Percentiles rank a stretch among this genome's conserved stretches.
Conservation (phyloP, 2,888 invertebrate genomes). For the Carterocephalus palaemon region DNA sequence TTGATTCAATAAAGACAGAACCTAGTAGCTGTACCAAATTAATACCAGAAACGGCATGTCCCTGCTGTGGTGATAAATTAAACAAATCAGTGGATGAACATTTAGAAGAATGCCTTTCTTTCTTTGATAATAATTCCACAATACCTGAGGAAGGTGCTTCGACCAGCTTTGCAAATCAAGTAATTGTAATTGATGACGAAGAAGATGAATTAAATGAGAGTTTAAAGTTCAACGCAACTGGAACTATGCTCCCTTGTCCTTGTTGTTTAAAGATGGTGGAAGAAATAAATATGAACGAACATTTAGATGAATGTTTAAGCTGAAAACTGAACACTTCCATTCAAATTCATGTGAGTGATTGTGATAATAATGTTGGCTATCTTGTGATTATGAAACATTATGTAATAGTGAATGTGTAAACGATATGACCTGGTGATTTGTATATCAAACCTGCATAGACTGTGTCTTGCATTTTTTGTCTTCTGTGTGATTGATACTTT, state of each 20-base stretch:
- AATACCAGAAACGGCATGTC: slow-evolving; percentile 49
- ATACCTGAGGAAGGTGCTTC: slow-evolving; percentile 53
- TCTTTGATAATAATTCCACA: slow-evolving; percentile 64
- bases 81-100: slow-evolving; percentile 60
- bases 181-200: slow-evolving; percentile 53
- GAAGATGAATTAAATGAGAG: slow-evolving; percentile 57
- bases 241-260: slow-evolving; percentile 78
- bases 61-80: slow-evolving; percentile 60
- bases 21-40: slow-evolving; percentile 3
- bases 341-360: neutral
- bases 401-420: too few relatives aligned
- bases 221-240: slow-evolving; percentile 61
- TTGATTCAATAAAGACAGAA: slow-evolving; percentile 14
- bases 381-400: slow-evolving; percentile 1
- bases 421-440: too few relatives aligned
- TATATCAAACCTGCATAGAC: too few relatives aligned
- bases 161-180: slow-evolving; percentile 41
- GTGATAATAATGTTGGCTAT: neutral
- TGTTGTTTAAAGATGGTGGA: slow-evolving; percentile 78
- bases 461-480: too few relatives aligned
- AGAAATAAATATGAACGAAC: slow-evolving; percentile 76
- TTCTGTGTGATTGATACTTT: too few relatives aligned
- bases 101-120: slow-evolving; percentile 72
- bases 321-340: slow-evolving; percentile 25
- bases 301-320: slow-evolving; percentile 75